Base-by-base conservation (phyloP, 1,140 invertebrate species). In the Stegodyphus dumicola region DNA sequence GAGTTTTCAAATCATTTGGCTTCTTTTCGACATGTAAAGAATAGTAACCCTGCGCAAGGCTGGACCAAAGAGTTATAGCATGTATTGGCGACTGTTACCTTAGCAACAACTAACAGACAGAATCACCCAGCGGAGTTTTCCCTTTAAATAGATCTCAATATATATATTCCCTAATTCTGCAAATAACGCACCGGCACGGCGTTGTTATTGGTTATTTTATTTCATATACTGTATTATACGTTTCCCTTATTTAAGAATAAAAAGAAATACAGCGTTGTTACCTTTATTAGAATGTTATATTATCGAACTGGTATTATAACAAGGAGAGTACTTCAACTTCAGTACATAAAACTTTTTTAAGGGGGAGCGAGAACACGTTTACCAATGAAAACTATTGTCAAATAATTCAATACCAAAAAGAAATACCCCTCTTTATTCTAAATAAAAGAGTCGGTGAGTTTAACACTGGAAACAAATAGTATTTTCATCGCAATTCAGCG, bases 71-170 rank as follows among this genome's bases (percentile, higher is more conserved):
- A 70, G 70, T 33, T 79, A 79, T 66, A 56, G 67, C 18, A 73
- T 71, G 17, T 81, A 81, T 81, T 81, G 79, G 65, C 70, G 79
- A 81, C 60, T 81, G 79, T 81, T 64, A 65, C 70, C 79, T 49
- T 52, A 15, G 79, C 79, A 81, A 81, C 79, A 51, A 33, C 33
- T 33, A 33, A 33, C 33, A 33, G 33, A 33, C 15, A 15, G 56
- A 60, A 60, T 60, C 56, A 60, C 15, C 56, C 56, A 9, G 4
- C 9, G 56, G 56, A 60, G 56, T 60, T 60, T 15, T 33, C 33
- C 33, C 33, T 33, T 33, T 33, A 33, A 33, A 33, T 33, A 33
- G 56, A 60, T 60, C 56, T 15, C 56, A 60, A 60, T 60, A 60
- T 15, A 15, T 60, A 60, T 60, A 33, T 15, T 60, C 56, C 10